Conservation (phyloP, 2,797 vertebrate species). For the Neosilurus hyrtlii region DNA sequence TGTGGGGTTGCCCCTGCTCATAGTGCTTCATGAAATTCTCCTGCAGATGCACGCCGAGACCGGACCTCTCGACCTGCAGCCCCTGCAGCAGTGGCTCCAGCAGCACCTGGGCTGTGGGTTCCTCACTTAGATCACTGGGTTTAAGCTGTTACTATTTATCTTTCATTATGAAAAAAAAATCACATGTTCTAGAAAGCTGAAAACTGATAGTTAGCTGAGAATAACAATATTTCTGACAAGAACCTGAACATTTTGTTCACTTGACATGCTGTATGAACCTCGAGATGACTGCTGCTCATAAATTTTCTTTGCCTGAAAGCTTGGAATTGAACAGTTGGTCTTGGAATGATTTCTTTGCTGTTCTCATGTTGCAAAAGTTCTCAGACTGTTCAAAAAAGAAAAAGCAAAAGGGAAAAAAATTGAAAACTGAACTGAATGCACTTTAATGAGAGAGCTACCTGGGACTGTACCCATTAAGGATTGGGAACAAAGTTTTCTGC, state of each 20-base stretch:
- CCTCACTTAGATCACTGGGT: constrained; percentile 50
- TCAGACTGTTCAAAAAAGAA: constrained; percentile 21
- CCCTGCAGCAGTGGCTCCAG: constrained; percentile 77
- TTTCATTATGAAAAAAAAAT: background rate
- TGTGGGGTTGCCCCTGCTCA: constrained; percentile 86
- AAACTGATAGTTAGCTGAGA: constrained; percentile 21
- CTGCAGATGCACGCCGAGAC: constrained; percentile 82
- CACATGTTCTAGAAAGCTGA: background rate
- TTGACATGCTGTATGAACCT: constrained; percentile 26
- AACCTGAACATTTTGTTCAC: constrained; percentile 19
- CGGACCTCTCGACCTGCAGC: constrained; percentile 71
- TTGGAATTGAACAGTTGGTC: constrained; percentile 46
- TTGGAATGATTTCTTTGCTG: constrained; percentile 48
- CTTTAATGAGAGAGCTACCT: constrained; percentile 70
- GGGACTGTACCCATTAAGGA: constrained; percentile 16
- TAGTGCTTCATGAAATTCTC: constrained; percentile 83
- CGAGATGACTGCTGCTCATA: constrained; percentile 14
- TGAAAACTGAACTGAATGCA: constrained; percentile 63
- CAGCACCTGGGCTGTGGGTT: constrained; percentile 63
- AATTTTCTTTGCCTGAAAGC: constrained; percentile 20
- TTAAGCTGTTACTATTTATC: background rate
- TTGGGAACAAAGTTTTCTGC: constrained; percentile 27
- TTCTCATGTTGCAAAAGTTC: constrained; percentile 61
- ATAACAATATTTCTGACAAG: constrained; percentile 1
- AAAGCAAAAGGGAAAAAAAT: constrained; percentile 39